Percentiles rank a stretch among this genome's conserved stretches.
Evolutionary conservation across 2,113 vertebrate genomes (phyloP).

Genomic region (Mola mola): DNA sequence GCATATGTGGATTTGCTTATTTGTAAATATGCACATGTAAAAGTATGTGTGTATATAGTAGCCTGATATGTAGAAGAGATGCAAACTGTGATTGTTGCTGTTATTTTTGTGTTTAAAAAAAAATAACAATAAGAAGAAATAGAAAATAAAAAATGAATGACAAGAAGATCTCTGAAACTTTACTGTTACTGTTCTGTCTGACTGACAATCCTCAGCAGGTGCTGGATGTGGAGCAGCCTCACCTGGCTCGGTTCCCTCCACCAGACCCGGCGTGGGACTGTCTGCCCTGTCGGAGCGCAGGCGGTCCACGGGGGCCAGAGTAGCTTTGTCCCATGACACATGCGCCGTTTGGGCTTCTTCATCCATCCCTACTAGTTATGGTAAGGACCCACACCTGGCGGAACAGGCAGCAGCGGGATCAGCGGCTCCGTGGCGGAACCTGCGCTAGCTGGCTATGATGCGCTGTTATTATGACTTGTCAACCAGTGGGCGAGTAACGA

Average conservation of each 20-base stretch:
- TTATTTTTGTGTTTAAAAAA: too few species aligned
- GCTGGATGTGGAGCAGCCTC: slow-evolving; percentile 31
- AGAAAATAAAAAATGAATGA: too few species aligned
- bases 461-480: neutral
- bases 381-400: slow-evolving; percentile 41
- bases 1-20: too few species aligned
- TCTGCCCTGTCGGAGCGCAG: slow-evolving; percentile 86
- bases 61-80: too few species aligned
- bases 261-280: slow-evolving; percentile 92
- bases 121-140: too few species aligned
- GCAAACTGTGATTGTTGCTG: too few species aligned
- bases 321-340: slow-evolving; percentile 82
- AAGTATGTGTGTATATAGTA: too few species aligned
- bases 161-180: too few species aligned
- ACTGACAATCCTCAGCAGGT: too few species aligned
- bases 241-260: slow-evolving; percentile 96
- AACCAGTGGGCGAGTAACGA: neutral
- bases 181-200: too few species aligned
- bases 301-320: slow-evolving; percentile 80
- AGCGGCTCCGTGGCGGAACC: neutral
- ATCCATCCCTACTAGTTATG: slow-evolving; percentile 81
- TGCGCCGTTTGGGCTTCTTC: slow-evolving; percentile 83
- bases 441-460: neutral
- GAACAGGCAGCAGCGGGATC: slow-evolving; percentile 12
- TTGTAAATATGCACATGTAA: too few species aligned